Evolutionary conservation across 2,113 vertebrate genomes (phyloP).

Genomic region (Pardalotus punctatus): DNA sequence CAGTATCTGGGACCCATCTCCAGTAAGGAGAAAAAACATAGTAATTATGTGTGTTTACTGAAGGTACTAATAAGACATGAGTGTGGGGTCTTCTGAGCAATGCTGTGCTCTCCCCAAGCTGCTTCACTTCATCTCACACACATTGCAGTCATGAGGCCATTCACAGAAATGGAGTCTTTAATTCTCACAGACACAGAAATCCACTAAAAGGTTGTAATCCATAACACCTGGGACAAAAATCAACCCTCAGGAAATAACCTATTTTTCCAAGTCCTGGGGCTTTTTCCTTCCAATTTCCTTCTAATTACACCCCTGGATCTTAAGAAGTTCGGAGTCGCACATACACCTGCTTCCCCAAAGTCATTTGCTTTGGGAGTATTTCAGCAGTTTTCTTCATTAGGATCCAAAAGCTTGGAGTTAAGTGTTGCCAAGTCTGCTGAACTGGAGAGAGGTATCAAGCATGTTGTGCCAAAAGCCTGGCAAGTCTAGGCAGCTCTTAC

Average conservation of each 20-base stretch:
- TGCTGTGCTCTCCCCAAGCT: background rate
- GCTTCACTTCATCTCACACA: background rate
- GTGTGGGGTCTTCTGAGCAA: background rate
- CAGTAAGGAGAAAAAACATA: background rate
- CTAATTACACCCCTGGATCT: background rate
- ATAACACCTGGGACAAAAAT: background rate
- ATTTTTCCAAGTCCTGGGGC: background rate
- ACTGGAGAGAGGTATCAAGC: background rate
- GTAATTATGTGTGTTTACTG: background rate
- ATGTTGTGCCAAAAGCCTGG: background rate
- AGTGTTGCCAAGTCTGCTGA: background rate
- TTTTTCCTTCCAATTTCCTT: background rate
- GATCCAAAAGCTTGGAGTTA: background rate
- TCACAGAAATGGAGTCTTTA: background rate
- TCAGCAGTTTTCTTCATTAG: conserved; percentile 29
- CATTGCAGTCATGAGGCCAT: background rate
- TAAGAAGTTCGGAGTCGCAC: background rate
- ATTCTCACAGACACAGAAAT: background rate
- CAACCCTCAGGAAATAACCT: background rate
- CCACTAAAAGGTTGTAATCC: background rate
- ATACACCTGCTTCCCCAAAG: background rate
- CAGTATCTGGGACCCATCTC: background rate
- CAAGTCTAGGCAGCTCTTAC: background rate
- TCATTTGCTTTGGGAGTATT: background rate
- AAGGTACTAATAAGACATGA: background rate